These are phyloP conservation scores for Monomorium pharaonis DNA, from an alignment of 1,140 invertebrate genomes.

Conservation along the genomic window DNA sequence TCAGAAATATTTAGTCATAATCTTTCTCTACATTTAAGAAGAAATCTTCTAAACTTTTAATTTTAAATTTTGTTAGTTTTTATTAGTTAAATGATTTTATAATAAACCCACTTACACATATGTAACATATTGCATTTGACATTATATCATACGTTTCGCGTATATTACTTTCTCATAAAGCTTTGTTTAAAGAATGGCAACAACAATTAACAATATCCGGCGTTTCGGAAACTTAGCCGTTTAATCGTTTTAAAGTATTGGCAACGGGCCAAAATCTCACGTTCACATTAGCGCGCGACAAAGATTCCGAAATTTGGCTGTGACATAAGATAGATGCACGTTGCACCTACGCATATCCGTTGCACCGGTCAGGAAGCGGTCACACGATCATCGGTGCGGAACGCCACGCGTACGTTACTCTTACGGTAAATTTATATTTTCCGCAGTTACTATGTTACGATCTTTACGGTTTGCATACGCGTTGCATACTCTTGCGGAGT, in stretches of 20 bases:
- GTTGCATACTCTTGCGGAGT: not conserved
- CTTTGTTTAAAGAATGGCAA: not conserved
- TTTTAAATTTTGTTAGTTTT: no score
- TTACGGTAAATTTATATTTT: constrained; percentile 51
- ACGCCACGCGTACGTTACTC: constrained; percentile 10
- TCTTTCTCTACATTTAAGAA: not conserved
- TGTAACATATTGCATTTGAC: not conserved
- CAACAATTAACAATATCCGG: not conserved
- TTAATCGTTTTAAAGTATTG: constrained; percentile 25
- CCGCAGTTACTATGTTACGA: not conserved
- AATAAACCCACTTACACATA: not conserved
- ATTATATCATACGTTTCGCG: no score
- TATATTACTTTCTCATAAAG: not conserved
- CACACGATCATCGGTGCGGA: constrained; percentile 16
- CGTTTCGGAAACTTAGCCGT: not conserved
- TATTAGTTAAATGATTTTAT: no score
- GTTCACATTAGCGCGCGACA: not conserved
- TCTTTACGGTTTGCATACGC: not conserved
- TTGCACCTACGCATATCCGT: constrained; percentile 51
- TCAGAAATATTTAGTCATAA: not conserved
- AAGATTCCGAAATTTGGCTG: not conserved
- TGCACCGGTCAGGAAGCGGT: constrained; percentile 28
- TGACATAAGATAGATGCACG: constrained; percentile 33
- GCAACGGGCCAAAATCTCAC: constrained; percentile 13
- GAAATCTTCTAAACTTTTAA: not conserved